Evolutionary conservation across 2,888 invertebrate genomes (phyloP).

Genomic region (Suillia variegata): DNA sequence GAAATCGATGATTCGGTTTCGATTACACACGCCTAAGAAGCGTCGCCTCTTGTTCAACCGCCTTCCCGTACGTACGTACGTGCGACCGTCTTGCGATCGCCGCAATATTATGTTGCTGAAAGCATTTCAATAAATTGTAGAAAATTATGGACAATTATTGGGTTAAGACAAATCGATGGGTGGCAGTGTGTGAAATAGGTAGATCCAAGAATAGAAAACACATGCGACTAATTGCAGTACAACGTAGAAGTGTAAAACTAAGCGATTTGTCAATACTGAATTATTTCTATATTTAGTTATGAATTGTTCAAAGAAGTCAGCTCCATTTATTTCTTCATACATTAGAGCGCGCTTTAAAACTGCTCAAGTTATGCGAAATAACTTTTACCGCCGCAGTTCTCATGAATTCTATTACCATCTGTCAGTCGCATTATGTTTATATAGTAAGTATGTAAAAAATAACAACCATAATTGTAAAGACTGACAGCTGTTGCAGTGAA

Average conservation of each 20-base stretch:
- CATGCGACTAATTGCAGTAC: neutral
- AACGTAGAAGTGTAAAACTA: slow-evolving; percentile 36
- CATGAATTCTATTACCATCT: no score
- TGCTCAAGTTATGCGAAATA: no score
- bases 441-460: no score
- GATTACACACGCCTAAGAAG: slow-evolving; percentile 46
- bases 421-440: no score
- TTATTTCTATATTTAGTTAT: no score
- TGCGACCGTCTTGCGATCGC: neutral
- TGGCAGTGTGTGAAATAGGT: slow-evolving; percentile 11
- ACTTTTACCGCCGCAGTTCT: no score
- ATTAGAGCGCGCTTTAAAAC: no score
- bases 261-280: slow-evolving; percentile 48
- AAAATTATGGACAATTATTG: slow-evolving; percentile 50
- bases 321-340: no score
- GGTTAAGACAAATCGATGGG: slow-evolving; percentile 8
- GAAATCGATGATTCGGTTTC: slow-evolving; percentile 58
- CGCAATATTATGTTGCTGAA: slow-evolving; percentile 46
- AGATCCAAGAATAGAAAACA: neutral
- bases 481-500: no score
- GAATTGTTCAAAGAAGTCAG: no score
- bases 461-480: no score
- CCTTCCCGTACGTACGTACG: neutral
- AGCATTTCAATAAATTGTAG: slow-evolving; percentile 49
- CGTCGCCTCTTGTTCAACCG: slow-evolving; percentile 5